Percentiles rank a stretch among this genome's conserved stretches.
Conservation (phyloP, 2,888 invertebrate species). For the Amphimallon solstitiale region DNA sequence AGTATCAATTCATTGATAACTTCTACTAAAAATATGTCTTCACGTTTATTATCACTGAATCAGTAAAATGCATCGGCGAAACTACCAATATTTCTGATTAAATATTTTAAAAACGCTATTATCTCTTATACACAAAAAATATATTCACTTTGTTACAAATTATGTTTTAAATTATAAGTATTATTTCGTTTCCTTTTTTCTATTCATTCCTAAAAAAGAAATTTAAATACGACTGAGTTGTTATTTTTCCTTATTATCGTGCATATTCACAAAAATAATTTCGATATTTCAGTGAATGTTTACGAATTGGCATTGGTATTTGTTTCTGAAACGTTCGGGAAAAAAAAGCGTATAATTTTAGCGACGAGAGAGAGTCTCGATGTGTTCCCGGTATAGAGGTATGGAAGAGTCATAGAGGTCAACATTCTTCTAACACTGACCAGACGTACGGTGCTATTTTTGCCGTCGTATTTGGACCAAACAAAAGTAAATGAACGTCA, state of each 20-base stretch:
- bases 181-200: no score
- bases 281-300: neutral
- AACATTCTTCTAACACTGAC: constrained; percentile 61
- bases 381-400: constrained; percentile 8
- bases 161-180: no score
- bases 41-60: no score
- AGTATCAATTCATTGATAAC: no score
- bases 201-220: no score
- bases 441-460: constrained; percentile 60
- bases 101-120: no score
- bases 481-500: constrained; percentile 51
- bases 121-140: no score
- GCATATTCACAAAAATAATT: constrained; percentile 11
- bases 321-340: constrained; percentile 3
- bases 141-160: no score
- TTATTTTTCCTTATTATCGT: neutral
- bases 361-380: constrained; percentile 3
- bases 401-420: constrained; percentile 51
- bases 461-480: constrained; percentile 54
- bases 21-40: no score
- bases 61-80: no score
- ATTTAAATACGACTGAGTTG: no score
- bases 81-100: no score
- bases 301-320: constrained; percentile 1
- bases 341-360: constrained; percentile 25